Conservation (phyloP, 1,140 invertebrate species). For the Drosophila ironensis region DNA sequence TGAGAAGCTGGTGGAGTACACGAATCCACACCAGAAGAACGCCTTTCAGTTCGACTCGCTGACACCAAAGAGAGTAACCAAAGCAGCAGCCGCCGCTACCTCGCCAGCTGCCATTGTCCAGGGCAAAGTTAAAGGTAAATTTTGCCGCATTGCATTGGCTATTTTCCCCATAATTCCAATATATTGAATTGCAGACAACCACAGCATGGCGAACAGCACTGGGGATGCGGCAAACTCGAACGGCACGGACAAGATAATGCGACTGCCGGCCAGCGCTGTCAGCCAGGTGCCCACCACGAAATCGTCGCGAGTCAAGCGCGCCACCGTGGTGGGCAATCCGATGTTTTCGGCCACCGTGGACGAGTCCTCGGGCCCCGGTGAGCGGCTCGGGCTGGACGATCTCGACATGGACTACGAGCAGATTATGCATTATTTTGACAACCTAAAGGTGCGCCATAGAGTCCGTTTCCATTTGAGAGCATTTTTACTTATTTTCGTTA, state of each 20-base stretch:
- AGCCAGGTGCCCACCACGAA: slow-evolving; percentile 83
- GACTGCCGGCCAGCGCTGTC: slow-evolving; percentile 58
- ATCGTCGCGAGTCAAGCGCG: slow-evolving; percentile 86
- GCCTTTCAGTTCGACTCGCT: slow-evolving; percentile 81
- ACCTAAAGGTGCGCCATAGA: slow-evolving; percentile 90
- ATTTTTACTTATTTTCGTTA: too few relatives aligned
- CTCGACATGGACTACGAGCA: slow-evolving; percentile 98
- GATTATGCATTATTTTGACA: slow-evolving; percentile 98
- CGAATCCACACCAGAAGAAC: slow-evolving; percentile 78
- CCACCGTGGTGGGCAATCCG: slow-evolving; percentile 93
- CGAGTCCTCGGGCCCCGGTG: slow-evolving; percentile 80
- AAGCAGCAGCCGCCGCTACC: slow-evolving; percentile 40
- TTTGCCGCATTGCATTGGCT: too few relatives aligned
- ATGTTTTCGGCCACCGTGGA: slow-evolving; percentile 87
- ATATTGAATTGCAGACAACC: slow-evolving; percentile 18
- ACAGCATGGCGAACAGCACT: slow-evolving; percentile 64
- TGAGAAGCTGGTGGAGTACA: slow-evolving; percentile 77
- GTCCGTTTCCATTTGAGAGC: slow-evolving; percentile 19
- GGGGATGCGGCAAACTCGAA: slow-evolving; percentile 68
- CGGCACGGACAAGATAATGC: slow-evolving; percentile 62
- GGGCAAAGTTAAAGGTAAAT: slow-evolving; percentile 35
- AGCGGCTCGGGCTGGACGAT: slow-evolving; percentile 88
- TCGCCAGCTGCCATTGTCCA: slow-evolving; percentile 22
- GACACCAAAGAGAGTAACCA: slow-evolving; percentile 77
- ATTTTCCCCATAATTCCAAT: too few relatives aligned